Conservation (phyloP, 1,140 invertebrate species). For the Zaprionus inermis region DNA sequence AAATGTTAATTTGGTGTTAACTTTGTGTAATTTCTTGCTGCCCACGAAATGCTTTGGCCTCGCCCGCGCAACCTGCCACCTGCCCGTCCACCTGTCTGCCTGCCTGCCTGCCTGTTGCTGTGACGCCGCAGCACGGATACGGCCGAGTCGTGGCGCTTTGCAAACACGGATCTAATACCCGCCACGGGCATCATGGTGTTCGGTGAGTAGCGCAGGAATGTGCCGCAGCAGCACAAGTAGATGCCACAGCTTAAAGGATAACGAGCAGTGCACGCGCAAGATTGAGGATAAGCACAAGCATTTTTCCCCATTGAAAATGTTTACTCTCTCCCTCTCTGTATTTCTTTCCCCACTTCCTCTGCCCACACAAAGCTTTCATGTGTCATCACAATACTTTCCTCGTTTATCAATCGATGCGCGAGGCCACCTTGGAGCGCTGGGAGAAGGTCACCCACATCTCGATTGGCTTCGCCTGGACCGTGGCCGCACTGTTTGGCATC, state of each 20-base stretch:
- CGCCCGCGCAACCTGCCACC: background rate
- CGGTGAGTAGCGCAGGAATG: conserved; percentile 85
- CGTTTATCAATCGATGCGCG: conserved; percentile 92
- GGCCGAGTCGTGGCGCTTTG: conserved; percentile 90
- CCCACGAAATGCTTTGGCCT: background rate
- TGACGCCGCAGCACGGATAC: conserved; percentile 86
- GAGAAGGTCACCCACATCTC: conserved; percentile 93
- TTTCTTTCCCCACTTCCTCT: conserved; percentile 10
- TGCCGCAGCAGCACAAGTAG: no score
- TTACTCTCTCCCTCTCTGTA: conserved; percentile 2
- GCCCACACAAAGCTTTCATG: conserved; percentile 90
- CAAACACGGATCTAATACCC: conserved; percentile 90
- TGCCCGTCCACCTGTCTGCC: background rate
- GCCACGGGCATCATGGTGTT: conserved; percentile 95
- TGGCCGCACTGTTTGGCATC: conserved; percentile 90
- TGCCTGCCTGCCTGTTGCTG: conserved; percentile 36
- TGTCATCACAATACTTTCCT: conserved; percentile 96
- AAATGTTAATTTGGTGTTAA: conserved; percentile 82
- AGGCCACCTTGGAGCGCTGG: conserved; percentile 92
- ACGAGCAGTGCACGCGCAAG: background rate
- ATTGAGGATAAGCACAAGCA: conserved; percentile 29
- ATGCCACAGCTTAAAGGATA: conserved; percentile 32
- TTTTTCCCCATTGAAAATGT: conserved; percentile 8
- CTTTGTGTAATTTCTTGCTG: conserved; percentile 56
- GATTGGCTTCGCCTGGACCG: conserved; percentile 88